Evolutionary conservation across 2,797 vertebrate genomes (phyloP).

Genomic region (Alauda arvensis): DNA sequence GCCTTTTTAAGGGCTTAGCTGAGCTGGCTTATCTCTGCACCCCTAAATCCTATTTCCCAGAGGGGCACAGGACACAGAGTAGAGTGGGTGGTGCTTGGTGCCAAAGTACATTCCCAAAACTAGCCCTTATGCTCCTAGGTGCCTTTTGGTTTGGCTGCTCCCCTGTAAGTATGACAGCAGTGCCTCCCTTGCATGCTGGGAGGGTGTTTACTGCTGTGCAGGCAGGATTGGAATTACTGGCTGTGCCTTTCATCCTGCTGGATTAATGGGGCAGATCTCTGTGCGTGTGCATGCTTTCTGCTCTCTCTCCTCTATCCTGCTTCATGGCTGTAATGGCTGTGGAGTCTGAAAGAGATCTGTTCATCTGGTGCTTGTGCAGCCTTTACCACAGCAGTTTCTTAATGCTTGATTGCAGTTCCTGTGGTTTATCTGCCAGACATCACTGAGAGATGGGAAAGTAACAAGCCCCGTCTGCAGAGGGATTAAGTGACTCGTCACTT

Average conservation of each 20-base stretch:
- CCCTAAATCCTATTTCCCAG: neutral
- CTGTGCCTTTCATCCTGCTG: slow-evolving; percentile 22
- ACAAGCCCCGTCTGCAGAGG: neutral
- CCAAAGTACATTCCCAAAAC: neutral
- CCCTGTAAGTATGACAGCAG: neutral
- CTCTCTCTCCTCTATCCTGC: neutral
- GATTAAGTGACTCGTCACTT: neutral
- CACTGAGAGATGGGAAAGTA: neutral
- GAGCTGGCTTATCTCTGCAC: neutral
- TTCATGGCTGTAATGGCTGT: neutral
- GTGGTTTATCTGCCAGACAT: neutral
- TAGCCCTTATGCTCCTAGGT: neutral
- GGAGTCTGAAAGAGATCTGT: neutral
- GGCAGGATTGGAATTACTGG: neutral
- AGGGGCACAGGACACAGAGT: neutral
- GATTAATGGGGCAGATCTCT: neutral
- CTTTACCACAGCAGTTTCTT: neutral
- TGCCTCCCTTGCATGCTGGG: neutral
- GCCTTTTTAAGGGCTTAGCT: neutral
- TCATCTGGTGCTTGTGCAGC: neutral
- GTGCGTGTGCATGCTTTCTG: neutral
- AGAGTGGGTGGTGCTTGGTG: neutral
- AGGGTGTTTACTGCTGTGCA: neutral
- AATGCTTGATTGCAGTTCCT: neutral
- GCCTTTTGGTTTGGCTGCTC: neutral